Conservation (phyloP, 2,797 vertebrate species). For the Heterohyrax brucei region DNA sequence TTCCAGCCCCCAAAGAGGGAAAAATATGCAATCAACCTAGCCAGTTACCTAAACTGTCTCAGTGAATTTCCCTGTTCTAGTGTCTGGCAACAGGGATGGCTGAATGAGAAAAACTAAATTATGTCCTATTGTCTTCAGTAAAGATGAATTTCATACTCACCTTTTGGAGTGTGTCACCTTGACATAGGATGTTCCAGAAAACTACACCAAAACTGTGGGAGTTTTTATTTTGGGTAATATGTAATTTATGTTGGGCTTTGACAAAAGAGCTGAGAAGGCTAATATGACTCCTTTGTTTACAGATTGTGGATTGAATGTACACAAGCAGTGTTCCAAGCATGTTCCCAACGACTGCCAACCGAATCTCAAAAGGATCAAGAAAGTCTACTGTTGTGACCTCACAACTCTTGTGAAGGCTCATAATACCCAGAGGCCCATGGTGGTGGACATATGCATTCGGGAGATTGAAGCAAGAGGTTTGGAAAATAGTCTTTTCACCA, state of each 20-base stretch:
- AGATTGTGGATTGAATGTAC: slow-evolving; percentile 99
- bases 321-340: slow-evolving; percentile 99
- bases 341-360: slow-evolving; percentile 99
- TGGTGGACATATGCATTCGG: slow-evolving; percentile 98
- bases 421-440: slow-evolving; percentile 97
- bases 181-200: not conserved
- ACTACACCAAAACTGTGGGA: not conserved
- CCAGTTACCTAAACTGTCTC: not conserved
- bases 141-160: not conserved
- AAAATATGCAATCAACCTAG: not conserved
- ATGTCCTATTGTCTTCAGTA: not conserved
- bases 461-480: slow-evolving; percentile 99
- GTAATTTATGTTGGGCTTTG: slow-evolving; percentile 28
- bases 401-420: slow-evolving; percentile 99
- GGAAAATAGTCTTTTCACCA: slow-evolving; percentile 58
- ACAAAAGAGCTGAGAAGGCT: not conserved
- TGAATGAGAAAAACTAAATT: not conserved
- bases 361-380: slow-evolving; percentile 98
- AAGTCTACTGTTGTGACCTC: slow-evolving; percentile 99
- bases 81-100: not conserved
- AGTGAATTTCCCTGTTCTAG: not conserved
- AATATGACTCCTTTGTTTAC: slow-evolving; percentile 80
- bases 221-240: not conserved
- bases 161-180: not conserved
- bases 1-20: not conserved